These are phyloP conservation scores for Bembecia ichneumoniformis DNA, from an alignment of 2,888 invertebrate genomes.

Conservation along the genomic window DNA sequence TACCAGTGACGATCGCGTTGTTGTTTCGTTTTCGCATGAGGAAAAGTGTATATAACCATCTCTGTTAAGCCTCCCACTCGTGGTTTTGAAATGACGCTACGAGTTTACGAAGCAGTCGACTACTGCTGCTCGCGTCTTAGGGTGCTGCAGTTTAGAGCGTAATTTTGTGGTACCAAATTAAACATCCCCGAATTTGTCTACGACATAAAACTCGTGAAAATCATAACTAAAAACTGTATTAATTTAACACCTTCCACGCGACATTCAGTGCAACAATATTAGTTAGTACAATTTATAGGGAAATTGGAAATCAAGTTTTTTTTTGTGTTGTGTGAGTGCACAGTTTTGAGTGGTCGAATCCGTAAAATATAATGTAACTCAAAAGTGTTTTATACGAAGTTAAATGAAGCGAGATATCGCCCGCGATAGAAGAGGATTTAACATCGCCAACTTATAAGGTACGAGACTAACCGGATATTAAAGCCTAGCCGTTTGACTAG, in stretches of 20 bases:
- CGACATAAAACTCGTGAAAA: slow-evolving; percentile 27
- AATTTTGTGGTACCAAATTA: slow-evolving; percentile 14
- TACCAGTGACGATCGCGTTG: slow-evolving; percentile 39
- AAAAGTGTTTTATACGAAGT: slow-evolving; percentile 34
- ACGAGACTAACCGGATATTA: slow-evolving; percentile 59
- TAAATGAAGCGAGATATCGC: slow-evolving; percentile 38
- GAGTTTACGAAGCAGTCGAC: slow-evolving; percentile 54
- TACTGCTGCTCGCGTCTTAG: slow-evolving; percentile 51
- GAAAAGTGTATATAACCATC: slow-evolving; percentile 34
- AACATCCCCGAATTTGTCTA: slow-evolving; percentile 21
- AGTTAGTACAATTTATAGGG: not conserved
- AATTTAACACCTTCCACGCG: not conserved
- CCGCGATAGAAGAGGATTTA: slow-evolving; percentile 44
- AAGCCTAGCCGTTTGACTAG: slow-evolving; percentile 51
- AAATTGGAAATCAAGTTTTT: slow-evolving; percentile 30
- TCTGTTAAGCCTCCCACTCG: slow-evolving; percentile 55
- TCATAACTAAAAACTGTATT: slow-evolving; percentile 18
- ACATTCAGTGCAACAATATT: too few relatives aligned
- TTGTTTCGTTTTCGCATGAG: slow-evolving; percentile 33
- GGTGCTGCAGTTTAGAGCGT: slow-evolving; percentile 18
- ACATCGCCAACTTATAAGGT: slow-evolving; percentile 60
- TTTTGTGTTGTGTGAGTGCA: slow-evolving; percentile 41
- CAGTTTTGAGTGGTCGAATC: slow-evolving; percentile 40
- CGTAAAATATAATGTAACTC: slow-evolving; percentile 17
- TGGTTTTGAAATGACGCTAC: slow-evolving; percentile 39